Evolutionary conservation across 2,797 vertebrate genomes (phyloP).

Genomic region (Epinephelus awoara): DNA sequence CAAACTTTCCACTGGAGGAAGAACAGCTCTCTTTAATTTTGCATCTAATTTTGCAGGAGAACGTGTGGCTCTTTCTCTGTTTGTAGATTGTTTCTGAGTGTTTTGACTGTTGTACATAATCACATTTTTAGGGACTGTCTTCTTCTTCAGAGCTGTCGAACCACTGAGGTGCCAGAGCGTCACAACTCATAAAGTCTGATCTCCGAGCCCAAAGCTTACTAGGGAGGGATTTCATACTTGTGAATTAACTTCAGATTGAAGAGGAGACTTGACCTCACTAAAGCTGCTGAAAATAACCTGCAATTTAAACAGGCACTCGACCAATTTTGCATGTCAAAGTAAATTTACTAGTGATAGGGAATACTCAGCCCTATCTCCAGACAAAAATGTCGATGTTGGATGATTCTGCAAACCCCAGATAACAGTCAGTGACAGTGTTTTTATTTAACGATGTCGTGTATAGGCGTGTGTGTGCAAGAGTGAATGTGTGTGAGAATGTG

Average conservation of each 20-base stretch:
- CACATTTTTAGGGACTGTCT: slow-evolving; percentile 33
- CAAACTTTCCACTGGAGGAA: slow-evolving; percentile 38
- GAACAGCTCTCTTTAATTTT: slow-evolving; percentile 22
- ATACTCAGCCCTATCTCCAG: background rate
- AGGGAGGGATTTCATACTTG: slow-evolving; percentile 16
- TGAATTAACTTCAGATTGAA: slow-evolving; percentile 33
- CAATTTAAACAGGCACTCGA: slow-evolving; percentile 2
- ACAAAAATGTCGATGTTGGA: background rate
- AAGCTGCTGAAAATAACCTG: slow-evolving; percentile 22
- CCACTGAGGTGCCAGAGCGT: slow-evolving; percentile 7
- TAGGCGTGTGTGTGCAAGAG: too few species aligned
- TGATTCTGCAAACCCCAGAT: background rate
- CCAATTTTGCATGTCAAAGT: slow-evolving; percentile 30
- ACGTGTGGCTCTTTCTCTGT: slow-evolving; percentile 9
- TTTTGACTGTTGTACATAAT: slow-evolving; percentile 49
- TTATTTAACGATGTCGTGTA: too few species aligned
- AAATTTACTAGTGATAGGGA: slow-evolving; percentile 17
- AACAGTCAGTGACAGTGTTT: background rate
- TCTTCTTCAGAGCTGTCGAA: slow-evolving; percentile 14
- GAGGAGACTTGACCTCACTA: slow-evolving; percentile 24
- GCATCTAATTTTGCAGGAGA: slow-evolving; percentile 22
- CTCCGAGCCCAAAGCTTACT: slow-evolving; percentile 11
- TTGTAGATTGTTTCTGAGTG: slow-evolving; percentile 27
- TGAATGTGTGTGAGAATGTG: too few species aligned
- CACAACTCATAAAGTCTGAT: slow-evolving; percentile 39